Percentiles rank a stretch among this genome's conserved stretches.
Conservation (phyloP, 2,797 vertebrate genomes). For the Calcarius lapponicus region DNA sequence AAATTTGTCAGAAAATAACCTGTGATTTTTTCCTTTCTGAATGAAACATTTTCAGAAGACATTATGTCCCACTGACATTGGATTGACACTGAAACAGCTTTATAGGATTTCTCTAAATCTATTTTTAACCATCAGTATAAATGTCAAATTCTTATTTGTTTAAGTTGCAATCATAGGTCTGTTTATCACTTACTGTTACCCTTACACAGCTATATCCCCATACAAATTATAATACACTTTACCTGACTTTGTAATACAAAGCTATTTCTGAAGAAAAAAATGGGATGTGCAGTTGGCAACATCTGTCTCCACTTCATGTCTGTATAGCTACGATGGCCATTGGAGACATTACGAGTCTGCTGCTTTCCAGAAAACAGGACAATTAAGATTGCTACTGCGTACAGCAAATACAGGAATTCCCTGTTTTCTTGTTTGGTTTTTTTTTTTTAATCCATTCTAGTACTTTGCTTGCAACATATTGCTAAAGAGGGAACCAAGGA, state of each 20-base stretch:
- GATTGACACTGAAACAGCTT: background rate
- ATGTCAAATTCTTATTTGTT: background rate
- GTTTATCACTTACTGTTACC: background rate
- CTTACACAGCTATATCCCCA: background rate
- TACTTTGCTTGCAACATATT: background rate
- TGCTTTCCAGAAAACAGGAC: background rate
- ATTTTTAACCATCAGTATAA: background rate
- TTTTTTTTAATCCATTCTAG: background rate
- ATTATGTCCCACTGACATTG: background rate
- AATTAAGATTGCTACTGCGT: background rate
- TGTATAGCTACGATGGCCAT: fast-evolving
- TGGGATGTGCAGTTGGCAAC: background rate
- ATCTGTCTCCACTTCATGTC: background rate
- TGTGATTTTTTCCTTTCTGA: background rate
- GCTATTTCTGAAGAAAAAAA: background rate
- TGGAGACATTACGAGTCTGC: background rate
- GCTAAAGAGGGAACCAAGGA: background rate
- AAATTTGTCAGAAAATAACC: background rate
- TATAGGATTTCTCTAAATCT: background rate
- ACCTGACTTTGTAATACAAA: background rate
- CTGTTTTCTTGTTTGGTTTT: background rate
- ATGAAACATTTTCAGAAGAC: background rate
- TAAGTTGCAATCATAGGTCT: background rate
- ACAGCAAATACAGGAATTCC: background rate
- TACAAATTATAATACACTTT: background rate